A percentile compares a stretch with the other conserved stretches of the same genome.
These are phyloP conservation scores for Sebastes glaucus DNA, from an alignment of 2,797 vertebrate species.

Conservation along the genomic window DNA sequence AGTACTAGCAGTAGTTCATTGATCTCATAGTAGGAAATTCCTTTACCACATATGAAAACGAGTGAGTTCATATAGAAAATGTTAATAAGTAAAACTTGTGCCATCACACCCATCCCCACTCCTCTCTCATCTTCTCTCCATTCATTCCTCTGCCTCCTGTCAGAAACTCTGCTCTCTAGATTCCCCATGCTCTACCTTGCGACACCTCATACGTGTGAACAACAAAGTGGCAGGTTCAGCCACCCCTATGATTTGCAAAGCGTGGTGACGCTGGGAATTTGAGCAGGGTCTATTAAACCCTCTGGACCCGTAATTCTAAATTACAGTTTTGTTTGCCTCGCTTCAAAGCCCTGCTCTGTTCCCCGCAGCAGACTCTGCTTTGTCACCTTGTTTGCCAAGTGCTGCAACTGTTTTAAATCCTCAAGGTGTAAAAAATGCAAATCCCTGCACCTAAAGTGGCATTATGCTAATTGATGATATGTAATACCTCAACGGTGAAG, in stretches of 20 bases:
- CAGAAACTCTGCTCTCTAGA: not conserved
- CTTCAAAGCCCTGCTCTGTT: slow-evolving; percentile 51
- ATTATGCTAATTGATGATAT: slow-evolving; percentile 71
- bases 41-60: slow-evolving; percentile 7
- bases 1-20: slow-evolving; percentile 16
- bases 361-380: slow-evolving; percentile 36
- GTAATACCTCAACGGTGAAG: slow-evolving; percentile 45
- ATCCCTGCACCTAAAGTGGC: slow-evolving; percentile 53
- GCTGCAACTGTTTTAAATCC: slow-evolving; percentile 61
- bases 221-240: slow-evolving; percentile 48
- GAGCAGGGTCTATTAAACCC: slow-evolving; percentile 54
- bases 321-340: slow-evolving; percentile 66
- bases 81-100: slow-evolving; percentile 6
- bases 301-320: slow-evolving; percentile 58
- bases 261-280: slow-evolving; percentile 36
- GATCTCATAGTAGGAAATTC: slow-evolving; percentile 7
- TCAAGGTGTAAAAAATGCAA: slow-evolving; percentile 65
- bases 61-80: not conserved
- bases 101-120: not conserved
- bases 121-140: not conserved
- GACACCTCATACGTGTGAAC: slow-evolving; percentile 9
- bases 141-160: not conserved
- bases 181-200: not conserved
- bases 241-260: slow-evolving; percentile 60
- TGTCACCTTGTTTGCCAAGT: slow-evolving; percentile 64